Percentiles rank a stretch among this genome's conserved stretches.
phyloP scores from a whole-genome alignment of 2,797 vertebrate species.

The Chelon auratus region DNA sequence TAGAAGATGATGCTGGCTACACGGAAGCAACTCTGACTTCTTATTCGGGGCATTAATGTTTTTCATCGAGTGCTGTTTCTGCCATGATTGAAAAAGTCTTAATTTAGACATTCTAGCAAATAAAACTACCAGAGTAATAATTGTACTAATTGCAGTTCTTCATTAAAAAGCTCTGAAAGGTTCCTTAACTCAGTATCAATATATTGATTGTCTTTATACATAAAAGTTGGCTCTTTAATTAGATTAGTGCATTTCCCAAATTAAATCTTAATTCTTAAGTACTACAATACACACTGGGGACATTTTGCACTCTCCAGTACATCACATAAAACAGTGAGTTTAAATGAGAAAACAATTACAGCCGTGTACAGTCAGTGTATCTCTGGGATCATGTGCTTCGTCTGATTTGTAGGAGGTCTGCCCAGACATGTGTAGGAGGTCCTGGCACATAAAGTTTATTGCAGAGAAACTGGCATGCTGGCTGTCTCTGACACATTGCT shows the following conservation, averaged over 20 bases:
- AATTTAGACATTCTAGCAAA: constrained; percentile 9
- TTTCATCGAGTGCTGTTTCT: no score
- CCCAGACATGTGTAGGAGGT: background rate
- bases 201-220: constrained; percentile 46
- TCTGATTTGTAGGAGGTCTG: constrained; percentile 16
- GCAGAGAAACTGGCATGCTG: constrained; percentile 12
- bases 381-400: constrained; percentile 3
- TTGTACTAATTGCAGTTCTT: constrained; percentile 25
- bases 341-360: constrained; percentile 31
- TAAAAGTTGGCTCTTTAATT: constrained; percentile 48
- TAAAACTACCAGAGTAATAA: constrained; percentile 1
- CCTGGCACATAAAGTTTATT: constrained; percentile 14
- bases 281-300: constrained; percentile 14
- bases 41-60: no score
- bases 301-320: constrained; percentile 9
- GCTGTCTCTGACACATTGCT: background rate
- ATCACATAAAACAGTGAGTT: constrained; percentile 31
- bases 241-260: constrained; percentile 53
- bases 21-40: no score
- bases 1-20: no score
- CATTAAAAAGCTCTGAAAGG: constrained; percentile 16
- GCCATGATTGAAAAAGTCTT: no score
- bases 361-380: background rate
- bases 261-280: constrained; percentile 45
- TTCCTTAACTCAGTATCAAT: constrained; percentile 45